phyloP scores from a whole-genome alignment of 2,797 vertebrate genomes.

The Lithobates sylvaticus region DNA sequence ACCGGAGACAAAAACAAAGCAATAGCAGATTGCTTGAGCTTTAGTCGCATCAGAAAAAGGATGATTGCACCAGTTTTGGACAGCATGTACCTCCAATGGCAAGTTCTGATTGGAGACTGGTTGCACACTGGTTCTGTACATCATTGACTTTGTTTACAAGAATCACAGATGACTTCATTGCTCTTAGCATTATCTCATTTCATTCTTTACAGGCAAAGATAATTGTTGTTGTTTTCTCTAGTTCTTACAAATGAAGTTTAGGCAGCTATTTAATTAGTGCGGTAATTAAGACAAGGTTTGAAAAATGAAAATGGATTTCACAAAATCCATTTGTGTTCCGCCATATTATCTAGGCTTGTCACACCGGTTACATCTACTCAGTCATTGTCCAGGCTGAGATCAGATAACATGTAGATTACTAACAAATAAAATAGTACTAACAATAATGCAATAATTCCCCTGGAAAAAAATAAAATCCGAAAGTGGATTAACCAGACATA shows the following conservation, averaged over 20 bases:
- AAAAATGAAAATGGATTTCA: slow-evolving; percentile 47
- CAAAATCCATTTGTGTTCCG: slow-evolving; percentile 17
- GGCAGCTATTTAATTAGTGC: slow-evolving; percentile 34
- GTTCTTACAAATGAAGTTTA: slow-evolving; percentile 41
- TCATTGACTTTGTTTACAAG: not conserved
- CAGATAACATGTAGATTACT: not conserved
- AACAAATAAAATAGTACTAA: not conserved
- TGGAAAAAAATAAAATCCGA: not conserved
- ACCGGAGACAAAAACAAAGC: too few species aligned
- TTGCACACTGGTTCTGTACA: too few species aligned
- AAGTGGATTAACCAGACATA: not conserved
- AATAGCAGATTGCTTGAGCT: too few species aligned
- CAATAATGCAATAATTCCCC: not conserved
- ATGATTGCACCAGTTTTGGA: too few species aligned
- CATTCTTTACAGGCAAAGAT: not conserved
- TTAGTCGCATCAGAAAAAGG: too few species aligned
- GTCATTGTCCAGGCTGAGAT: not conserved
- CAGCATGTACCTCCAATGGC: too few species aligned
- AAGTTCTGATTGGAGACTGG: too few species aligned
- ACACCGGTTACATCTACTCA: not conserved
- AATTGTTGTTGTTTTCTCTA: slow-evolving; percentile 22
- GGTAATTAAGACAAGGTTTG: slow-evolving; percentile 47
- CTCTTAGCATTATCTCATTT: slow-evolving; percentile 28
- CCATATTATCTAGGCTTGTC: slow-evolving; percentile 20
- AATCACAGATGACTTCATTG: slow-evolving; percentile 16